These are phyloP conservation scores for Colletes collaris DNA, from an alignment of 2,888 invertebrate species.

Conservation along the genomic window DNA sequence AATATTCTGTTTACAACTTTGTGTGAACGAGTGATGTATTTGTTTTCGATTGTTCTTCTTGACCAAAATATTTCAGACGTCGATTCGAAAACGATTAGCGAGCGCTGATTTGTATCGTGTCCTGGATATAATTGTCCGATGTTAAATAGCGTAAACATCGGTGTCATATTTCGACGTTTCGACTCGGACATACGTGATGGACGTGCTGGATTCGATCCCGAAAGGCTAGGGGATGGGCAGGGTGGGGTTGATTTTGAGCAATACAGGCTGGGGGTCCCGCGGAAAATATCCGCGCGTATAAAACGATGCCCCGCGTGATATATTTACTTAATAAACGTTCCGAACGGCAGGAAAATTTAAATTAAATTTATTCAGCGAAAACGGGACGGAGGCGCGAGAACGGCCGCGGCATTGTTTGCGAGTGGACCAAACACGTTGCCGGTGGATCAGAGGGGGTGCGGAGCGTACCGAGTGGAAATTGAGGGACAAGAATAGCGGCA, in stretches of 20 bases:
- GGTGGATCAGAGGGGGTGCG: too few species aligned
- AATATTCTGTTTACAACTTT: too few species aligned
- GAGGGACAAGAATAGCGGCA: slow-evolving; percentile 38
- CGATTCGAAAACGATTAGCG: too few species aligned
- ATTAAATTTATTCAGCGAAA: slow-evolving; percentile 78
- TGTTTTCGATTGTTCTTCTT: too few species aligned
- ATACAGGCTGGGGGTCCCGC: slow-evolving; percentile 42
- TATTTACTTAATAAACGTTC: slow-evolving; percentile 78
- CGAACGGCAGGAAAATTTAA: slow-evolving; percentile 75
- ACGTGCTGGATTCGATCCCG: not conserved
- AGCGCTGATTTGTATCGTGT: too few species aligned
- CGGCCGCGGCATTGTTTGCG: slow-evolving; percentile 67
- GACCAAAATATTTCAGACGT: too few species aligned
- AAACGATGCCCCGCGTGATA: slow-evolving; percentile 67
- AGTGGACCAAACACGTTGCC: slow-evolving; percentile 47
- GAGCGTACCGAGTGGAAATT: slow-evolving; percentile 35
- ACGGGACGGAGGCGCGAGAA: slow-evolving; percentile 62
- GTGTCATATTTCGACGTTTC: slow-evolving; percentile 48
- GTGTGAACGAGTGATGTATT: too few species aligned
- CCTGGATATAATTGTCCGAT: too few species aligned
- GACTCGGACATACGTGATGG: slow-evolving; percentile 41
- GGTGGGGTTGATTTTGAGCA: slow-evolving; percentile 12
- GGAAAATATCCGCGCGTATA: slow-evolving; percentile 65
- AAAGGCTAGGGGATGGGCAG: not conserved
- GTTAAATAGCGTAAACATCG: slow-evolving; percentile 57